Percentiles rank a stretch among this genome's conserved stretches.
Conservation (phyloP, 2,113 vertebrate species). For the Protobothrops flavoviridis region DNA sequence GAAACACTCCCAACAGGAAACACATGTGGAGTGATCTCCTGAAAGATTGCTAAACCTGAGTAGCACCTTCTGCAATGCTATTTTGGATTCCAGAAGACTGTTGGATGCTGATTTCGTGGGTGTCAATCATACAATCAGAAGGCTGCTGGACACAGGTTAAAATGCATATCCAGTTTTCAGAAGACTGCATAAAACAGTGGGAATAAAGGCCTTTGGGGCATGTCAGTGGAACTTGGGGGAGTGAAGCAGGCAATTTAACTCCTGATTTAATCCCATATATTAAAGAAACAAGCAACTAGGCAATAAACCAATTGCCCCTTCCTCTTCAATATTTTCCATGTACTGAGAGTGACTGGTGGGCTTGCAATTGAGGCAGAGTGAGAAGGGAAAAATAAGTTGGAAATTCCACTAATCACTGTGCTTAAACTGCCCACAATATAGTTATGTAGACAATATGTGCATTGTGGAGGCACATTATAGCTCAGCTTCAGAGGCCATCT, state of each 20-base stretch:
- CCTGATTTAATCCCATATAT: neutral
- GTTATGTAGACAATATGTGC: neutral
- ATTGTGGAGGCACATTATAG: neutral
- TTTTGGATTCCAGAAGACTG: too few species aligned
- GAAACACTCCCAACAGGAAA: too few species aligned
- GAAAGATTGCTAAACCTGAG: too few species aligned
- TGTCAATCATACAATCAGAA: too few species aligned
- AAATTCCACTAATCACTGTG: neutral
- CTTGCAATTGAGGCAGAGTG: neutral
- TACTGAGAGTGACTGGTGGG: neutral
- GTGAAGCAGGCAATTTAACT: neutral
- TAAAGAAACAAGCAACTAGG: neutral
- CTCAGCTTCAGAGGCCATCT: neutral
- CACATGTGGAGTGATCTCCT: too few species aligned
- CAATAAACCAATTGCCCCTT: neutral
- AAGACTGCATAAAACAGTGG: neutral
- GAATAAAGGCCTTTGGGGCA: neutral
- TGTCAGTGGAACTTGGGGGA: neutral
- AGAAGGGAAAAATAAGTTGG: neutral
- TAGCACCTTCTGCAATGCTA: too few species aligned
- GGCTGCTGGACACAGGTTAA: neutral
- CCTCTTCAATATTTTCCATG: neutral
- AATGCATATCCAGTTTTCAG: neutral
- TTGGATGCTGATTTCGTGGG: too few species aligned
- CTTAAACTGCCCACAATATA: neutral